Evolutionary conservation across 2,113 vertebrate genomes (phyloP).

Genomic region (Crotalus tigris): DNA sequence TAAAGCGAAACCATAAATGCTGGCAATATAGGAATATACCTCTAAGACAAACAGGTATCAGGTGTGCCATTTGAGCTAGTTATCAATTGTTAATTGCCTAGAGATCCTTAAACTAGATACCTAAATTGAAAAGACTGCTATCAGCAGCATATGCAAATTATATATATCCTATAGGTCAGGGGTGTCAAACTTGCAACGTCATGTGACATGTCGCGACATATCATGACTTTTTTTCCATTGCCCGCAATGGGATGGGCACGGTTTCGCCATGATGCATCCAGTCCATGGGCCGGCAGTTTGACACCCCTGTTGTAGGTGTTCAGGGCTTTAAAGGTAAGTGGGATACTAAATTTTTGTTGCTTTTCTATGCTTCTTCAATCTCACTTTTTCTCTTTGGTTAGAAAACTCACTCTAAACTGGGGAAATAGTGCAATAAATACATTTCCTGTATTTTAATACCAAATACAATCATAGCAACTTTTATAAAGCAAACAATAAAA

Average conservation of each 20-base stretch:
- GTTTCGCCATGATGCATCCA: too few relatives aligned
- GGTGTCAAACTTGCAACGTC: too few relatives aligned
- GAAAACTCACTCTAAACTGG: not conserved
- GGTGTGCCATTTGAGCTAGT: constrained; percentile 68
- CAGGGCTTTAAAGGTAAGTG: constrained; percentile 39
- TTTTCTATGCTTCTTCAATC: constrained; percentile 38
- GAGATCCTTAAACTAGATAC: constrained; percentile 74
- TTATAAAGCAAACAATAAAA: not conserved
- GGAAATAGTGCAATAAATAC: not conserved
- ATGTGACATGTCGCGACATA: too few relatives aligned
- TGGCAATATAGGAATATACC: constrained; percentile 45
- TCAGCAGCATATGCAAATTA: constrained; percentile 68
- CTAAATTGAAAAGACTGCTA: constrained; percentile 65
- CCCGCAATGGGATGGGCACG: too few relatives aligned
- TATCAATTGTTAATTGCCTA: constrained; percentile 78
- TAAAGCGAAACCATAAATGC: constrained; percentile 31
- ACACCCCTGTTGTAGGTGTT: constrained; percentile 24
- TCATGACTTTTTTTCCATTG: too few relatives aligned
- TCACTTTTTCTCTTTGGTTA: constrained; percentile 1
- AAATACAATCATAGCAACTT: not conserved
- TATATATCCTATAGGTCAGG: constrained; percentile 55
- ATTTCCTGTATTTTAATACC: not conserved
- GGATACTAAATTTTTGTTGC: constrained; percentile 65
- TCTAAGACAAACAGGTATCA: constrained; percentile 59
- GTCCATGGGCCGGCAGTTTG: too few relatives aligned